phyloP scores from a whole-genome alignment of 2,113 vertebrate species.

The Notechis scutatus region DNA sequence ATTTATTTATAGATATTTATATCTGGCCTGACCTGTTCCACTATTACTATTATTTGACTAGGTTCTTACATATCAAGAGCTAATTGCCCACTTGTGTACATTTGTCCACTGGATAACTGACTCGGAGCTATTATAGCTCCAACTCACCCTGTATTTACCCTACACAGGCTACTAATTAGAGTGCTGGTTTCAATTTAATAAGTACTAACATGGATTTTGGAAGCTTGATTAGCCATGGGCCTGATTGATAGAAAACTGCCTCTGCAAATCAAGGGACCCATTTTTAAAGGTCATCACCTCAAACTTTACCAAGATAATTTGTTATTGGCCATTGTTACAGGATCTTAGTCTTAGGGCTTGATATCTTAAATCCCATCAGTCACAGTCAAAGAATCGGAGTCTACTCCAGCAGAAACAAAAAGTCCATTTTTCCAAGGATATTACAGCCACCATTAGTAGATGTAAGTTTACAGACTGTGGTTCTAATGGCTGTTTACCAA shows the following conservation, averaged over 20 bases:
- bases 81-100: neutral
- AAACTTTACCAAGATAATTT: neutral
- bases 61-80: too few relatives aligned
- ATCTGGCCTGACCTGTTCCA: neutral
- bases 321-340: neutral
- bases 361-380: neutral
- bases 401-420: neutral
- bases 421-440: neutral
- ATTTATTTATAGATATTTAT: too few relatives aligned
- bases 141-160: neutral
- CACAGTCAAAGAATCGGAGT: neutral
- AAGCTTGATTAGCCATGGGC: neutral
- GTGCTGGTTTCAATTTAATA: neutral
- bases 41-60: neutral
- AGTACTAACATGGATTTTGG: neutral
- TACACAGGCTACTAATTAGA: neutral
- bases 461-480: neutral
- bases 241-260: neutral
- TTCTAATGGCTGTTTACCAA: neutral
- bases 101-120: neutral
- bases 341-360: neutral
- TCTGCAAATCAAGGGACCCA: neutral
- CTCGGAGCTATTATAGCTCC: neutral
- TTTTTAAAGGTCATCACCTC: neutral
- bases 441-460: neutral